A percentile compares a stretch with the other conserved stretches of the same genome.
Conservation (phyloP, 2,113 vertebrate genomes). For the Herpetotheres cachinnans region DNA sequence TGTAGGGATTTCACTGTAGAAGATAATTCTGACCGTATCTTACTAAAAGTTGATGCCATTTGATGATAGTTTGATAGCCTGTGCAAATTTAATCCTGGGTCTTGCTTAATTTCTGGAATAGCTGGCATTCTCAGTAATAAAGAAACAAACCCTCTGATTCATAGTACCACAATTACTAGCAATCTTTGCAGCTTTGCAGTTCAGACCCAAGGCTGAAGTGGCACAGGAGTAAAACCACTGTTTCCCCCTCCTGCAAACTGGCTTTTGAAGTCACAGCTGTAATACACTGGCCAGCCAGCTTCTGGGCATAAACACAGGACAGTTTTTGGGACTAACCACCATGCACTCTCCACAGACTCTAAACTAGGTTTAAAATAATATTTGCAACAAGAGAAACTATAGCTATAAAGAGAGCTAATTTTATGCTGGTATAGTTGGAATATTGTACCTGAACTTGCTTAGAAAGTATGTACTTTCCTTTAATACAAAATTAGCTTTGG, state of each 20-base stretch:
- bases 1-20: conserved; percentile 38
- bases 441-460: conserved; percentile 3
- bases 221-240: neutral
- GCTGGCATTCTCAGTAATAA: neutral
- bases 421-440: neutral
- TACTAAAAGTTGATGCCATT: conserved; percentile 17
- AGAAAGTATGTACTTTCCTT: neutral
- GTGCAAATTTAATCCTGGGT: neutral
- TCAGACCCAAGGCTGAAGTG: neutral
- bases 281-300: neutral
- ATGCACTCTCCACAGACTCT: neutral
- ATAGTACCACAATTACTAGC: neutral
- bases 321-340: conserved; percentile 44
- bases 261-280: neutral
- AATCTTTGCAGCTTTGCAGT: neutral
- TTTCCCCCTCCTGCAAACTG: neutral
- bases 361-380: conserved; percentile 49
- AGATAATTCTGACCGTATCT: conserved; percentile 40
- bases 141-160: neutral
- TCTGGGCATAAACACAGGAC: conserved; percentile 24
- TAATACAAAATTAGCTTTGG: conserved; percentile 52
- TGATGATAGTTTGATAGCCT: neutral
- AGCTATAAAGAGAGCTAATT: conserved; percentile 17
- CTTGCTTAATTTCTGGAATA: conserved; percentile 1
- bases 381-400: conserved; percentile 35